Evolutionary conservation across 2,797 vertebrate genomes (phyloP), one percentile per base, ranked within the genome.

Genomic region (Pseudotriccus pelzelni): DNA sequence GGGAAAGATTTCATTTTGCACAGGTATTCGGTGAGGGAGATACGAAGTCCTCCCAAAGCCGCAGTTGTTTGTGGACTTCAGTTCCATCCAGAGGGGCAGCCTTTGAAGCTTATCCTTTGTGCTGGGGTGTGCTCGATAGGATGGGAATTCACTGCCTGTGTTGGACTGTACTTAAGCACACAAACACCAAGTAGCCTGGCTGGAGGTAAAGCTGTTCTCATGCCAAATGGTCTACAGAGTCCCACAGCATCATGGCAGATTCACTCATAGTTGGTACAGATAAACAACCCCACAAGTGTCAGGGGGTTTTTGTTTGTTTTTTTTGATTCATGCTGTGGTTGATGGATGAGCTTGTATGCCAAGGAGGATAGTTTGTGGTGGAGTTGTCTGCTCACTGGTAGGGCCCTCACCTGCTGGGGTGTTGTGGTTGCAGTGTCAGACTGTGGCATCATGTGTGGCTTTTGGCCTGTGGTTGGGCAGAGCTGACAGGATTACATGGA

Each of bases 171-270:
- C 44, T 72, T 27, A 27, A 10, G 25, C 44, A 27, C 73, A 27
- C 25, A 59, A 34, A 32, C n/a, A 19, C 18, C 59, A 12, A 20
- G 50, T 22, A 22, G 22, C 23, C 28, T n/a, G 69, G 17, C 55
- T 47, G 69, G 8, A 1, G 3, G 46, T 16, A 47, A 62, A 68
- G 62, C 47, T 5, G 7, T 19, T 36, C 18, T 4, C 0, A 0
- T 49, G 32, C 22, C 36, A 27, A 19, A 32, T 32, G 36, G 34
- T 41, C n/a, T 53, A 7, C 13, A 56, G 53, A 50, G 9, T 19
- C 36, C 39, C 34, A 62, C 12, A 49, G 62, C 49, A 10, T 27
- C 10, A 2, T 24, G 19, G 7, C 25, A 39, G 43, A 39, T 7
- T 44, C n/a, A 6, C 28, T 56, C 7, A 7, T 36, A 27, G 59